These are phyloP conservation scores for Drosophila bocqueti DNA, from an alignment of 1,140 invertebrate species.

Conservation along the genomic window DNA sequence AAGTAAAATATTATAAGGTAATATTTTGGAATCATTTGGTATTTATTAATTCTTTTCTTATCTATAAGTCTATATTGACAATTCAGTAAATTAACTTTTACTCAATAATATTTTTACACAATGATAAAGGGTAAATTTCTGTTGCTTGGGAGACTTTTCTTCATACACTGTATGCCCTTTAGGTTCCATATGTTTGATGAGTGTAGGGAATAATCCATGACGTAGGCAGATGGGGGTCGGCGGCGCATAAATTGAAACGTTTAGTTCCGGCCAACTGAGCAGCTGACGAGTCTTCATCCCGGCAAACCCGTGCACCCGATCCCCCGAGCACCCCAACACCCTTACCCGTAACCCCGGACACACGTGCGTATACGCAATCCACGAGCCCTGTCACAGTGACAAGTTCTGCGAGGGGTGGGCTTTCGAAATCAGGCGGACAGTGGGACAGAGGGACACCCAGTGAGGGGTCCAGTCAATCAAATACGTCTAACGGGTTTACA, in stretches of 20 bases:
- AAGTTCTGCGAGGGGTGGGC: conserved; percentile 3
- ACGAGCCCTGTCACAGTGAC: conserved; percentile 56
- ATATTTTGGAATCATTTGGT: neutral
- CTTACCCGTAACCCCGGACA: neutral
- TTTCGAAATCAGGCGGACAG: neutral
- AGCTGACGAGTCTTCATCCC: conserved; percentile 38
- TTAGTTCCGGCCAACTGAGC: conserved; percentile 77
- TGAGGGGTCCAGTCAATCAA: conserved; percentile 63
- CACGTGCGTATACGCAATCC: conserved; percentile 23
- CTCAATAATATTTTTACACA: neutral
- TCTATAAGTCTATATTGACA: too few relatives aligned
- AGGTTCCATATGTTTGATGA: conserved; percentile 1
- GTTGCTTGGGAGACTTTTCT: neutral
- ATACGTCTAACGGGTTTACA: conserved; percentile 49
- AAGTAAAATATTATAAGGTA: neutral
- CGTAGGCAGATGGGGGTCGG: conserved; percentile 22
- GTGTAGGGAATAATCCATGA: conserved; percentile 5
- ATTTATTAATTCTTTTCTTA: neutral
- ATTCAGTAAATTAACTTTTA: too few relatives aligned
- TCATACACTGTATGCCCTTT: neutral
- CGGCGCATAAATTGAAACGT: conserved; percentile 75
- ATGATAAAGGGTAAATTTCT: too few relatives aligned
- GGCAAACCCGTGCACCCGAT: conserved; percentile 4
- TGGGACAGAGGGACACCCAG: neutral
- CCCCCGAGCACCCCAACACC: neutral